phyloP scores from a whole-genome alignment of 2,888 invertebrate species.

The Megalurothrips usitatus region DNA sequence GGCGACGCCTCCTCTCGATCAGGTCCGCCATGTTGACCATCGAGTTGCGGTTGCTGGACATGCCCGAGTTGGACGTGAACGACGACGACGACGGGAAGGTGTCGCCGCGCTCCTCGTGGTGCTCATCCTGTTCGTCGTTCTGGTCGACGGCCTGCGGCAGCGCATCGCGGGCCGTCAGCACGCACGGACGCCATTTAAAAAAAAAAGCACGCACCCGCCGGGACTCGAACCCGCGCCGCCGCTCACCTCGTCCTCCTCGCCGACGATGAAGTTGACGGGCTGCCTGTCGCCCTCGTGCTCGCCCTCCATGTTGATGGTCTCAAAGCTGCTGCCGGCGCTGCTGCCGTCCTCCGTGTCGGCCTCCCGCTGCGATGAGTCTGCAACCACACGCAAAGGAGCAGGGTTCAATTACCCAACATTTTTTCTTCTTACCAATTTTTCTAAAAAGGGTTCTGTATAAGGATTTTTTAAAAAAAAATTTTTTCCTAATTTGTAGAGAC shows the following conservation, averaged over 20 bases:
- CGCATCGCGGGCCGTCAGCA: not conserved
- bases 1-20: conserved; percentile 49
- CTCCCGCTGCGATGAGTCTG: conserved; percentile 8
- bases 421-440: not conserved
- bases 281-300: conserved; percentile 31
- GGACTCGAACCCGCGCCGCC: not conserved
- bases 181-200: too few relatives aligned
- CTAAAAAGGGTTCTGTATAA: not conserved
- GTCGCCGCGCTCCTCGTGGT: conserved; percentile 43
- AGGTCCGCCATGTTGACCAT: conserved; percentile 45
- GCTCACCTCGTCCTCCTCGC: conserved; percentile 37
- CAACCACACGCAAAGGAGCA: not conserved
- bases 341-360: conserved; percentile 8
- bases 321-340: conserved; percentile 12
- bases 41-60: conserved; percentile 39
- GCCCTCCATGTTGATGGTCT: conserved; percentile 22
- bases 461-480: too few relatives aligned
- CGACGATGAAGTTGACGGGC: conserved; percentile 40
- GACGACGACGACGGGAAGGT: conserved; percentile 39
- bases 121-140: conserved; percentile 39
- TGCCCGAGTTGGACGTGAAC: conserved; percentile 42
- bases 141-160: not conserved
- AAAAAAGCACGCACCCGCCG: too few relatives aligned
- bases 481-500: too few relatives aligned
- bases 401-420: not conserved